Conservation (phyloP, 2,888 invertebrate species). For the Bembecia ichneumoniformis region DNA sequence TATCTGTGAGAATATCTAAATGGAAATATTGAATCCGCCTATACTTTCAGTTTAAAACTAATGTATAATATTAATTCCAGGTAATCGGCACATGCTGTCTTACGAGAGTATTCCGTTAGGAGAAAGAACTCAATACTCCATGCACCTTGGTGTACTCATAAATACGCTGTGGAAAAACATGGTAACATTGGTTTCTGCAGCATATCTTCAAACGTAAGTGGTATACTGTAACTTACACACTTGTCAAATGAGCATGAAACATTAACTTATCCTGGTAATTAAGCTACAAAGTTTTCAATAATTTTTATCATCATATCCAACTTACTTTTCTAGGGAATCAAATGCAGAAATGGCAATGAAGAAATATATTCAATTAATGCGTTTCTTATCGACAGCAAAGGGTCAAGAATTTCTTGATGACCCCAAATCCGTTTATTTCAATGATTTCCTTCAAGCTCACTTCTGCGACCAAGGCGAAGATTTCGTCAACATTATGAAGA, state of each 20-base stretch:
- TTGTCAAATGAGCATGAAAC: too few species aligned
- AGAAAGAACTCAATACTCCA: slow-evolving; percentile 56
- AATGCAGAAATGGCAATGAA: slow-evolving; percentile 42
- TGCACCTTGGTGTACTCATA: slow-evolving; percentile 61
- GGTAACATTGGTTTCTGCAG: slow-evolving; percentile 54
- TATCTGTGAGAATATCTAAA: too few species aligned
- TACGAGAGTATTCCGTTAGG: slow-evolving; percentile 64
- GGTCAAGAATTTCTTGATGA: not conserved
- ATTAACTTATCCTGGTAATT: too few species aligned
- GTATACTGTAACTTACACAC: too few species aligned
- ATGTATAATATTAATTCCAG: slow-evolving; percentile 21
- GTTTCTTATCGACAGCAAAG: slow-evolving; percentile 15
- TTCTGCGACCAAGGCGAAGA: not conserved
- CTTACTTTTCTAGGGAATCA: slow-evolving; percentile 31
- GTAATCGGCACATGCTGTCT: slow-evolving; percentile 31
- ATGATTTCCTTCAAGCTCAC: not conserved
- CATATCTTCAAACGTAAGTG: slow-evolving; percentile 57
- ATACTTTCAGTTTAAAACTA: too few species aligned
- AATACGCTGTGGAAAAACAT: slow-evolving; percentile 76
- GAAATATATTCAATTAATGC: slow-evolving; percentile 41
- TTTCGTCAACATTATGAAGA: slow-evolving; percentile 21
- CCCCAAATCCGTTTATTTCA: not conserved
- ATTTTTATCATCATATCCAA: too few species aligned
- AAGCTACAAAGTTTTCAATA: too few species aligned
- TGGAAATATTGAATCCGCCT: too few species aligned